phyloP scores from a whole-genome alignment of 2,113 vertebrate genomes.

The Tauraco erythrolophus region DNA sequence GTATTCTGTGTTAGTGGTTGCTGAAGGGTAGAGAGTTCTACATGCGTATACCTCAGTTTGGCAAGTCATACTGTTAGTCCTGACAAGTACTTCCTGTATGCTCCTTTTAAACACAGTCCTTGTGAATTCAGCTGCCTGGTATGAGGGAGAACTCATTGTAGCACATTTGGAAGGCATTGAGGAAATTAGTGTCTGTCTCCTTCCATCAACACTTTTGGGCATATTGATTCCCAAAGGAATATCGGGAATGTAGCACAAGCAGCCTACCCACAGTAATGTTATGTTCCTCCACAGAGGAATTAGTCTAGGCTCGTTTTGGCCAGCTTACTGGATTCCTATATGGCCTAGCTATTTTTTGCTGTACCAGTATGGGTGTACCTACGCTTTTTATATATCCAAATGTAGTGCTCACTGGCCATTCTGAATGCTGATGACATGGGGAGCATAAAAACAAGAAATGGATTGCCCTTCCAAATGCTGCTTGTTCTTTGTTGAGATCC shows the following conservation, averaged over 20 bases:
- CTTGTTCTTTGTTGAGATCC: background rate
- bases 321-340: background rate
- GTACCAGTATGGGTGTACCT: background rate
- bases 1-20: background rate
- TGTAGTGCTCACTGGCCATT: background rate
- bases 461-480: background rate
- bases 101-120: background rate
- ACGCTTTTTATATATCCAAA: background rate
- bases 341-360: background rate
- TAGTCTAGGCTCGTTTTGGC: background rate
- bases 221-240: background rate
- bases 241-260: background rate
- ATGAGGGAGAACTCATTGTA: background rate
- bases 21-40: background rate
- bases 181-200: background rate
- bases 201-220: background rate
- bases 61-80: background rate
- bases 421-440: background rate
- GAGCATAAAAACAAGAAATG: background rate
- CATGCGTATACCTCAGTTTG: background rate
- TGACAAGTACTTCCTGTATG: background rate
- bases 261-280: background rate
- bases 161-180: slow-evolving; percentile 2
- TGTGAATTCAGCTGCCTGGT: background rate
- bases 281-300: background rate